Base-by-base conservation (phyloP, 35 echinoderm and acorn worm species). In the Apostichopus californicus region DNA sequence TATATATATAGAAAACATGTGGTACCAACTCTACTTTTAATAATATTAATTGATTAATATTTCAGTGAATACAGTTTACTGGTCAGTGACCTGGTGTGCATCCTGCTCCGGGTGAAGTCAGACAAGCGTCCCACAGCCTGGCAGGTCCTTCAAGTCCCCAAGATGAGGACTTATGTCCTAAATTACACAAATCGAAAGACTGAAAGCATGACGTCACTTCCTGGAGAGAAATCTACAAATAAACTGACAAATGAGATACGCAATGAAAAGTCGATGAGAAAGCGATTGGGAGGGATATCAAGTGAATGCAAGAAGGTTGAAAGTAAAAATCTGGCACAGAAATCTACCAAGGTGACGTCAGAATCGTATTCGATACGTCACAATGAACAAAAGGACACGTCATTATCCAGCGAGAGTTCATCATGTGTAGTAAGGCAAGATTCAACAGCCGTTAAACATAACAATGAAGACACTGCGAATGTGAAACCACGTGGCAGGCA, bases 71-170 rank as follows among this genome's bases (percentile, higher is more conserved):
- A 95, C 53, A 94, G 96, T 88, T 57, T 86, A 20, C 68, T 98
- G 2, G 56, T 93, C n/a, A 59, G 84, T 2, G 94, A 98, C 59
- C 77, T 98, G 21, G 77, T 98, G 20, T 85, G 89, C 34, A 94
- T 98, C 10, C 94, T 98, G 9, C 90, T 98, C 11, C 89, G 92
- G 7, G 92, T 95, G 13, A 90, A 90, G 54, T 94, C 96, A 61
- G 86, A 90, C 5, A 89, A 81, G 28, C 92, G 96, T 28, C 96
- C 96, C 8, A 92, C 96, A 6, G 96, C 96, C 7, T 79, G 84
- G 17, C 89, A 93, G 58, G 82, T 98, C 20, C 83, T 98, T n/a
- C 60, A 86, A 25, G 82, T 91, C 15, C 94, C 92, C 5, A 60
- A 58, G 7, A 92, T 98, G 61, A 56, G 60, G 5, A 57, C 9